A percentile compares a stretch with the other conserved stretches of the same genome.
These are phyloP conservation scores for Pterophyllum scalare DNA, from an alignment of 2,113 vertebrate genomes.

Conservation along the genomic window DNA sequence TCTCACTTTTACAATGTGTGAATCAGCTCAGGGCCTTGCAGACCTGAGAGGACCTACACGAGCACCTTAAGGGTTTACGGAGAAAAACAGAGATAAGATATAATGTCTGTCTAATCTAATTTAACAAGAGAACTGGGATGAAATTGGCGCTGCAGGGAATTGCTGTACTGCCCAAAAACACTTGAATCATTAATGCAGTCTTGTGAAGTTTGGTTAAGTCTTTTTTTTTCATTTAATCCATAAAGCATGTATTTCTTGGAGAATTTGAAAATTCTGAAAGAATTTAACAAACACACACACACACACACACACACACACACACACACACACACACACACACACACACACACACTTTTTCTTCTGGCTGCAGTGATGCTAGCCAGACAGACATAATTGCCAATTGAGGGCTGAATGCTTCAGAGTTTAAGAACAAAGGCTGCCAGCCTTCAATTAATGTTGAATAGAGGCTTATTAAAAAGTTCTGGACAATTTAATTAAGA, in stretches of 20 bases:
- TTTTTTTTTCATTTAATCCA: constrained; percentile 40
- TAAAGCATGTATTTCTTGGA: constrained; percentile 32
- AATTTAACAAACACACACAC: neutral
- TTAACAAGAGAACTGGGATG: constrained; percentile 33
- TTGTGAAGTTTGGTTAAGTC: constrained; percentile 50
- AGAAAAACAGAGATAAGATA: constrained; percentile 21
- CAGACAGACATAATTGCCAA: constrained; percentile 68
- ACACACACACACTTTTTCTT: constrained; percentile 1
- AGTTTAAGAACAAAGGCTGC: constrained; percentile 63
- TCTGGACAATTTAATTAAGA: constrained; percentile 25
- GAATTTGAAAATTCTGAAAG: constrained; percentile 23
- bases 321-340: too few species aligned
- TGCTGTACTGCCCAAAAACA: constrained; percentile 28
- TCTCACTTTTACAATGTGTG: constrained; percentile 42
- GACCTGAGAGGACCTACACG: constrained; percentile 8
- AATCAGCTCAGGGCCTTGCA: constrained; percentile 46
- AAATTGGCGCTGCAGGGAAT: constrained; percentile 43
- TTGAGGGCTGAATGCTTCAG: constrained; percentile 61
- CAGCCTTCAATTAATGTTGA: constrained; percentile 45
- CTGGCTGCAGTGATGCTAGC: constrained; percentile 47
- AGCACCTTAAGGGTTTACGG: constrained; percentile 19
- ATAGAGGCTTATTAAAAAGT: constrained; percentile 57
- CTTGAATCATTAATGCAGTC: constrained; percentile 52
- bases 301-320: neutral
- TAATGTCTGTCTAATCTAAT: constrained; percentile 34